A percentile compares a stretch with the other conserved stretches of the same genome.
Evolutionary conservation across 2,888 invertebrate genomes (phyloP).

Genomic region (Luperina nickerlii): DNA sequence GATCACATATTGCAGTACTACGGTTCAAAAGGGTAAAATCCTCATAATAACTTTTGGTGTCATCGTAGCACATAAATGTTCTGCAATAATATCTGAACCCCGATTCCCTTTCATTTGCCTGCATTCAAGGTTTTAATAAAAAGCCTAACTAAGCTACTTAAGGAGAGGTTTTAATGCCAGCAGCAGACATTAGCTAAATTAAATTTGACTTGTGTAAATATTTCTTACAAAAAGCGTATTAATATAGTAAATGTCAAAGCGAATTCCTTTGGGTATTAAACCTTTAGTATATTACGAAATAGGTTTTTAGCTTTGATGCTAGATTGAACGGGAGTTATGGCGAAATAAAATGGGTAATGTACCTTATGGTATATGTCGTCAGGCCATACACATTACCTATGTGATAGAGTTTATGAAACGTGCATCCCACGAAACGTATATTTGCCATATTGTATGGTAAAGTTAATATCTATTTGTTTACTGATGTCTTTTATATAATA

Average conservation of each 20-base stretch:
- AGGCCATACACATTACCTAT: background rate
- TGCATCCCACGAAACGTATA: background rate
- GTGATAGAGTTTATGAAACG: background rate
- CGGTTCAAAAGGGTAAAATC: slow-evolving; percentile 46
- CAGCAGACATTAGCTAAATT: slow-evolving; percentile 52
- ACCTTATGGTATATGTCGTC: slow-evolving; percentile 11
- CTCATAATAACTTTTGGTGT: slow-evolving; percentile 34
- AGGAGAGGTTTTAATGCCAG: slow-evolving; percentile 39
- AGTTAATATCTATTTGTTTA: background rate
- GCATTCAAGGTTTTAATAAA: slow-evolving; percentile 56
- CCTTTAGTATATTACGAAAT: slow-evolving; percentile 58
- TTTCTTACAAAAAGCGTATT: slow-evolving; percentile 62
- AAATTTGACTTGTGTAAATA: slow-evolving; percentile 59
- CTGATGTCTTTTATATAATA: background rate
- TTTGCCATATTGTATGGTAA: background rate
- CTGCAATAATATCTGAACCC: slow-evolving; percentile 14
- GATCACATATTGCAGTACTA: slow-evolving; percentile 26
- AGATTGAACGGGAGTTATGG: slow-evolving; percentile 46
- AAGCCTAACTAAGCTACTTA: slow-evolving; percentile 45
- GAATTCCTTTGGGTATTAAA: slow-evolving; percentile 54
- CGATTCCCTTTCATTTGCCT: slow-evolving; percentile 54
- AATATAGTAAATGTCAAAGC: slow-evolving; percentile 61
- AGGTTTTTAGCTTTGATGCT: slow-evolving; percentile 47
- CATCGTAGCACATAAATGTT: slow-evolving; percentile 15
- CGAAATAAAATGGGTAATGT: slow-evolving; percentile 44